Conservation (phyloP, 2,888 invertebrate species). For the Andricus quercusramuli region DNA sequence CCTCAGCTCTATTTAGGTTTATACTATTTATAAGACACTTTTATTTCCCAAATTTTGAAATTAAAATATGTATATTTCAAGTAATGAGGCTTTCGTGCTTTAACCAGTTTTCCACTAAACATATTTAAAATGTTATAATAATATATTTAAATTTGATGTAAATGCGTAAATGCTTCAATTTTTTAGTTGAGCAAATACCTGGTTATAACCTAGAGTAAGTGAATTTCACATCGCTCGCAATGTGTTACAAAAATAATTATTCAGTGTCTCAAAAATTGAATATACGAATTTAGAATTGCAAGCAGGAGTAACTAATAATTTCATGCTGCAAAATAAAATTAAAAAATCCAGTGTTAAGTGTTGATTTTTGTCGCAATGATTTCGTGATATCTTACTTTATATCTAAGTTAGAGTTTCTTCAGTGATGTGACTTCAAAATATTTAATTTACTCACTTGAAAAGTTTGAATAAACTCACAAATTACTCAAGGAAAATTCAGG, state of each 20-base stretch:
- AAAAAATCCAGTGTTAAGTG: neutral
- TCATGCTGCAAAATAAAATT: neutral
- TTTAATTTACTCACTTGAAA: neutral
- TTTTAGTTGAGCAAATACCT: neutral
- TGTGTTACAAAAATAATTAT: neutral
- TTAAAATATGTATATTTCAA: too few species aligned
- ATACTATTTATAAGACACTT: too few species aligned
- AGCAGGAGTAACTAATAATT: neutral
- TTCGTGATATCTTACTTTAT: neutral
- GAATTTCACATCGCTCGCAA: neutral
- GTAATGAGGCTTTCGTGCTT: too few species aligned
- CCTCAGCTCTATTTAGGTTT: too few species aligned
- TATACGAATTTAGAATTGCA: neutral
- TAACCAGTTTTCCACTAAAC: too few species aligned
- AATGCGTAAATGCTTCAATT: too few species aligned
- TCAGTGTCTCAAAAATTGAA: neutral
- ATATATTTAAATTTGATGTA: too few species aligned
- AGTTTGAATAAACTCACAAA: neutral
- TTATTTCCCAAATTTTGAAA: too few species aligned
- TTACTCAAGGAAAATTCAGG: neutral
- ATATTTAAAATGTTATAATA: too few species aligned
- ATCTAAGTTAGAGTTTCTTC: neutral
- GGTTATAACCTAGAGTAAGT: neutral
- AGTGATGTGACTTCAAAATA: neutral
- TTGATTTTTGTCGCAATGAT: neutral